Evolutionary conservation across 2,888 invertebrate genomes (phyloP), one percentile per base, ranked within the genome.

Genomic region (Gerris lacustris): DNA sequence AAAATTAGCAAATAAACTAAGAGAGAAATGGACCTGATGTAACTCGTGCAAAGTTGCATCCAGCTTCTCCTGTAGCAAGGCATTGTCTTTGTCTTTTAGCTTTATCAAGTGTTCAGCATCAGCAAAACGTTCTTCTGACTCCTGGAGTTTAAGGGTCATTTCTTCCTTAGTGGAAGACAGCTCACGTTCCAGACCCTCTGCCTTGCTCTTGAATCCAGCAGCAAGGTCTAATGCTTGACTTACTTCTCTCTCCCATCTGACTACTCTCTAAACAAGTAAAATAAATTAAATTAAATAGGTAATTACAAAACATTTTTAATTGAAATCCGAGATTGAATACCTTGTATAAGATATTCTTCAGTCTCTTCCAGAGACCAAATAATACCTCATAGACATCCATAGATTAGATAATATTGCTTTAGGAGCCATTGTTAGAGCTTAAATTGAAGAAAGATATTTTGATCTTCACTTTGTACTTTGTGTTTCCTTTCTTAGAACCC

Each of bases 211-310:
- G 77, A 86, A 87, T 74, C 85, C 86, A 47, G 87, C 86, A 0
- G 87, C 88, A 63, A 90, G 78, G 76, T 87, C 87, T 66, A 90
- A 79, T 0, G 89, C 86, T 81, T 89, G 88, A 45, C 88, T 85
- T 1, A 90, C 80, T 81, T 92, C 92, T 6, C 84, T 83, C 80
- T 91, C 90, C 75, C 86, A 84, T 63, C 85, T 84, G 73, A 83
- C 84, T 0, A 83, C 81, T 82, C 84, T 85, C 80, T 82, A 78
- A 9, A 75, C 62, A 72, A n/a, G 71, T 11, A 55, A 55, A 55
- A 55, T 11, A 47, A 47, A 47, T 47, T 7, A 47, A 6, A 47
- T 47, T 47, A 47, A 47, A 47, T 7, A 47, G 7, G 11, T 6
- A 11, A 55, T 55, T 55, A 2, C 55, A 55, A 55, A 31, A 31